A percentile compares a stretch with the other conserved stretches of the same genome.
These are phyloP conservation scores for Drepana falcataria DNA, from an alignment of 2,888 invertebrate species.

Conservation along the genomic window DNA sequence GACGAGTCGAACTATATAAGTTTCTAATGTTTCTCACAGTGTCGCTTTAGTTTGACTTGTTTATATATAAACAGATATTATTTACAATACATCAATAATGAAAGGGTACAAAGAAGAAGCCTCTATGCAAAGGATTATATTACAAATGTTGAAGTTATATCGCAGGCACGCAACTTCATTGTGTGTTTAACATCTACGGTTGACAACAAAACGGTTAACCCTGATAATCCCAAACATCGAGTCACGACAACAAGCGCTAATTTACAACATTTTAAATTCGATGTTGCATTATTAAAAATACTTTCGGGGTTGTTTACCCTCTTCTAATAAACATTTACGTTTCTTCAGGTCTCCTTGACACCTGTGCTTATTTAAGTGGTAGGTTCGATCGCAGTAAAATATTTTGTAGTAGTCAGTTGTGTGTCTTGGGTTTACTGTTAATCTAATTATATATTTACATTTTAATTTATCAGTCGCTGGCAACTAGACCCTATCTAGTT, in stretches of 20 bases:
- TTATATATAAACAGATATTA: constrained; percentile 36
- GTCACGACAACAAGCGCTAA: constrained; percentile 66
- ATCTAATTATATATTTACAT: no score
- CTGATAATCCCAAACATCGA: constrained; percentile 74
- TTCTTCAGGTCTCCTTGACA: not conserved
- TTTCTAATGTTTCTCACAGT: constrained; percentile 77
- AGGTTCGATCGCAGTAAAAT: no score
- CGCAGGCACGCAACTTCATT: constrained; percentile 41
- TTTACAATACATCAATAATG: constrained; percentile 53
- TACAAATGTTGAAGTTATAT: constrained; percentile 27
- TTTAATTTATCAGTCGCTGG: no score
- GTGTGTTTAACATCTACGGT: constrained; percentile 44
- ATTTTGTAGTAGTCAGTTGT: no score
- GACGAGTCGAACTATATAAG: constrained; percentile 42
- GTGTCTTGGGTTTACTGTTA: no score
- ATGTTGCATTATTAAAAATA: constrained; percentile 60
- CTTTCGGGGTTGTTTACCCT: constrained; percentile 46
- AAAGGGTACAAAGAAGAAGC: constrained; percentile 55
- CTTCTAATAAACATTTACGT: constrained; percentile 41
- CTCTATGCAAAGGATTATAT: constrained; percentile 56
- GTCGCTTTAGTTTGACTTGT: constrained; percentile 77
- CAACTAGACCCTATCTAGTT: no score
- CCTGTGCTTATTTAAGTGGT: constrained; percentile 3
- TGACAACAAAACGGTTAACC: constrained; percentile 68
- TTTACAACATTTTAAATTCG: constrained; percentile 72